Evolutionary conservation across 2,113 vertebrate species (phyloP), one percentile per base, ranked within the genome.

Genomic region (Mus pahari): DNA sequence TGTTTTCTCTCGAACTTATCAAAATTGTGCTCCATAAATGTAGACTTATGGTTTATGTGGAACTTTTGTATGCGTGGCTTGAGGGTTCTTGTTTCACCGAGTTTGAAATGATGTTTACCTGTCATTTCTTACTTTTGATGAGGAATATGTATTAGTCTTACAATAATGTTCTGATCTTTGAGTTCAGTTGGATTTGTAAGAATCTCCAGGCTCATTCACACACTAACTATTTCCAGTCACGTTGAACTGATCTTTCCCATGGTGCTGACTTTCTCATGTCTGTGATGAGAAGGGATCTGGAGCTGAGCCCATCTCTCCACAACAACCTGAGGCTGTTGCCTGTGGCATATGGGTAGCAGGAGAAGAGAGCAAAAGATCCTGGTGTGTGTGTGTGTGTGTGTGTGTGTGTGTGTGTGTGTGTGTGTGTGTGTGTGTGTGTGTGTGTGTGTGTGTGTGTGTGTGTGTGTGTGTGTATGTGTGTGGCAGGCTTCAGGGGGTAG

Each of bases 21-120:
- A 58, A 77, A 96, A 14, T 42, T 73, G 60, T 95, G 55, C 24
- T 68, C 93, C 87, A 91, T 84, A 68, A 95, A 89, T 33, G 60
- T 53, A 86, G 48, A 33, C 36, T 71, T 86, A 55, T 66, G 73
- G 22, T 84, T 45, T 20, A 71, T 75, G 68, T 89, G 88, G 28
- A n/a, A 53, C 33, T 45, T 79, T 89, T 81, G 10, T 89, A 8
- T n/a, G 17, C 22, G 39, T 53, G 5, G 33, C 36, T 2, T 93
- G 33, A 77, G 12, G 20, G 11, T 28, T 55, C 55, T 93, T 20
- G 74, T 60, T 83, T 77, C 48, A 50, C 45, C 9, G 78, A 22
- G 77, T 90, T 22, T 91, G 71, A 50, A 55, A 71, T 36, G 31
- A 33, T 13, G 31, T 78, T 86, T 64, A 26, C 39, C 48, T 73